A percentile compares a stretch with the other conserved stretches of the same genome.
phyloP scores from a whole-genome alignment of 2,113 vertebrate genomes.

The Eolophus roseicapilla region DNA sequence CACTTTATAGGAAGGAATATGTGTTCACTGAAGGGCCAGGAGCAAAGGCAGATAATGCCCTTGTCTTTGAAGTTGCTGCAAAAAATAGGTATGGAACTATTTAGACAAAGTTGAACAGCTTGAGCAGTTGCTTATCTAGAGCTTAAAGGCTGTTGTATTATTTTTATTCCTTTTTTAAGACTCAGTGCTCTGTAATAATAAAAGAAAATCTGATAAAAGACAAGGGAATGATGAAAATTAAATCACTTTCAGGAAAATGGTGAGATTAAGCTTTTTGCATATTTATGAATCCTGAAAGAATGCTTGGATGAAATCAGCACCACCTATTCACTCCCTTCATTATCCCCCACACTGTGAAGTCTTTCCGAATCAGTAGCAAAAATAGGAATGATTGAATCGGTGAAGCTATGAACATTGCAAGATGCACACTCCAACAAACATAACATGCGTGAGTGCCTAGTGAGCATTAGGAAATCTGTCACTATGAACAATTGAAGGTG shows the following conservation, averaged over 20 bases:
- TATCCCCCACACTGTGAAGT: constrained; percentile 33
- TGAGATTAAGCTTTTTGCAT: not conserved
- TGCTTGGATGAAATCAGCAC: constrained; percentile 10
- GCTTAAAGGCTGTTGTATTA: not conserved
- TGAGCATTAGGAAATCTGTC: constrained; percentile 64
- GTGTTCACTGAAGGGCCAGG: not conserved
- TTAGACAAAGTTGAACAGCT: not conserved
- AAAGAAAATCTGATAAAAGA: not conserved
- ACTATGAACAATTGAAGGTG: constrained; percentile 58
- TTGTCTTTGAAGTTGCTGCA: not conserved
- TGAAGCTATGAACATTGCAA: constrained; percentile 64
- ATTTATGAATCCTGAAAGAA: constrained; percentile 31
- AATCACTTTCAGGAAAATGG: not conserved
- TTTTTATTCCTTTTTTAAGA: not conserved
- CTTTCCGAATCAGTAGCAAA: constrained; percentile 53
- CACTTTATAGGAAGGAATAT: not conserved
- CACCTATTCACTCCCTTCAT: not conserved
- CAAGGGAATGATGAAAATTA: not conserved
- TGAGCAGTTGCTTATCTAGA: not conserved
- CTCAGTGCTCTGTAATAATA: not conserved
- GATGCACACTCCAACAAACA: constrained; percentile 57
- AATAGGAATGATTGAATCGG: constrained; percentile 58
- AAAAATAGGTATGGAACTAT: not conserved
- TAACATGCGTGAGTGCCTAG: constrained; percentile 50
- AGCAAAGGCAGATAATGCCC: not conserved